phyloP scores from a whole-genome alignment of 30 jellyfish, hydroid and myxozoan genomes.

The Catostylus mosaicus region DNA sequence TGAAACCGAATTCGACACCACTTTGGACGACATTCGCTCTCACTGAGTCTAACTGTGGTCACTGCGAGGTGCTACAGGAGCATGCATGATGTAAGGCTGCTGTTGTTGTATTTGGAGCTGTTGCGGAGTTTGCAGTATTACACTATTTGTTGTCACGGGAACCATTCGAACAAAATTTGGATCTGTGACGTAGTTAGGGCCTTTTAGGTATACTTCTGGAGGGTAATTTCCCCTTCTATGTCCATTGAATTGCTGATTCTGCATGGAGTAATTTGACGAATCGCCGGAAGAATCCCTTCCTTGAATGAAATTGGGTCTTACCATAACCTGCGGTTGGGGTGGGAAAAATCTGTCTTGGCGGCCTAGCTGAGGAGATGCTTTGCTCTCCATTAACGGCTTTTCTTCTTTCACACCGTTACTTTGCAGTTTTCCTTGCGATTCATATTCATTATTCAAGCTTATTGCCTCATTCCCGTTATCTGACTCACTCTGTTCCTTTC shows the following conservation, averaged over 20 bases:
- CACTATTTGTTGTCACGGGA: slow-evolving; percentile 60
- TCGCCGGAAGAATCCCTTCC: slow-evolving; percentile 54
- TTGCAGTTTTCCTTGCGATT: slow-evolving; percentile 39
- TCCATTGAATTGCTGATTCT: slow-evolving; percentile 18
- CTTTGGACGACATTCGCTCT: too few relatives aligned
- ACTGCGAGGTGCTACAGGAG: slow-evolving; percentile 53
- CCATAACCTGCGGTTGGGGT: slow-evolving; percentile 21
- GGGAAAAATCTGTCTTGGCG: slow-evolving; percentile 25
- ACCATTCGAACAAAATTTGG: slow-evolving; percentile 65
- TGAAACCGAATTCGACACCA: too few relatives aligned
- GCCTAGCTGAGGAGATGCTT: slow-evolving; percentile 33
- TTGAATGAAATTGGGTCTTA: slow-evolving; percentile 31
- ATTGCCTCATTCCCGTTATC: slow-evolving; percentile 66
- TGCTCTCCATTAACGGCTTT: slow-evolving; percentile 49
- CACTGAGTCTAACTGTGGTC: slow-evolving; percentile 40
- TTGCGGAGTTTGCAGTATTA: slow-evolving; percentile 14
- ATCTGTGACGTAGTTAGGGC: slow-evolving; percentile 55
- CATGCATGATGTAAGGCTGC: slow-evolving; percentile 52
- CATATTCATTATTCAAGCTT: slow-evolving; percentile 52
- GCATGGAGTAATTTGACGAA: slow-evolving; percentile 22
- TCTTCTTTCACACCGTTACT: slow-evolving; percentile 45
- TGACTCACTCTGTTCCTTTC: slow-evolving; percentile 32
- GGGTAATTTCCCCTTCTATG: slow-evolving; percentile 36
- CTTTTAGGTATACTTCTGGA: slow-evolving; percentile 34
- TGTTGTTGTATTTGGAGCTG: slow-evolving; percentile 40